These are phyloP conservation scores for Petrolisthes cinctipes DNA, from an alignment of 2,888 invertebrate genomes.

Conservation along the genomic window DNA sequence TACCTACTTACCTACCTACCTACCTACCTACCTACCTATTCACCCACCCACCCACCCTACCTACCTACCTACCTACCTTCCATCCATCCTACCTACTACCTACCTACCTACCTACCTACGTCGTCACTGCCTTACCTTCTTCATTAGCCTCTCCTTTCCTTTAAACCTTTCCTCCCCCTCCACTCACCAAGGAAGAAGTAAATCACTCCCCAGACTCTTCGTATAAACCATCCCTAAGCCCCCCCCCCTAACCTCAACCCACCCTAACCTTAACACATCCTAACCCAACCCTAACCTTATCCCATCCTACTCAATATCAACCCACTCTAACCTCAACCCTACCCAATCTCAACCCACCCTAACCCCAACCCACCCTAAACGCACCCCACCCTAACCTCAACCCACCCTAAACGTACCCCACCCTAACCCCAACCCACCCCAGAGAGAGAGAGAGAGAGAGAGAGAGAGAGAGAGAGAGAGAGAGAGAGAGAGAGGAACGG, in stretches of 20 bases:
- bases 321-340: not conserved
- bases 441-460: too few species aligned
- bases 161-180: not conserved
- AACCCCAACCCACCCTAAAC: not conserved
- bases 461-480: too few species aligned
- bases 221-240: not conserved
- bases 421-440: too few species aligned
- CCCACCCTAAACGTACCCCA: not conserved
- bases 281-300: not conserved
- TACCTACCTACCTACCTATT: too few species aligned
- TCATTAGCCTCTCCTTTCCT: too few species aligned
- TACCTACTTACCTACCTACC: too few species aligned
- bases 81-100: too few species aligned
- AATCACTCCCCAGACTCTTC: not conserved
- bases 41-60: too few species aligned
- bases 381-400: not conserved
- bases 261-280: not conserved
- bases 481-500: too few species aligned
- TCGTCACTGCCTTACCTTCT: too few species aligned
- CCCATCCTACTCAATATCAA: constrained; percentile 12
- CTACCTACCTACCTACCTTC: too few species aligned
- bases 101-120: too few species aligned
- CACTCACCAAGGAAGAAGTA: not conserved
- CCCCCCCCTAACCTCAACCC: constrained; percentile 1
- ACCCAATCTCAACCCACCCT: not conserved